Percentiles rank a stretch among this genome's conserved stretches.
Evolutionary conservation across 2,888 invertebrate species (phyloP).

Genomic region (Drosophila lacicola): DNA sequence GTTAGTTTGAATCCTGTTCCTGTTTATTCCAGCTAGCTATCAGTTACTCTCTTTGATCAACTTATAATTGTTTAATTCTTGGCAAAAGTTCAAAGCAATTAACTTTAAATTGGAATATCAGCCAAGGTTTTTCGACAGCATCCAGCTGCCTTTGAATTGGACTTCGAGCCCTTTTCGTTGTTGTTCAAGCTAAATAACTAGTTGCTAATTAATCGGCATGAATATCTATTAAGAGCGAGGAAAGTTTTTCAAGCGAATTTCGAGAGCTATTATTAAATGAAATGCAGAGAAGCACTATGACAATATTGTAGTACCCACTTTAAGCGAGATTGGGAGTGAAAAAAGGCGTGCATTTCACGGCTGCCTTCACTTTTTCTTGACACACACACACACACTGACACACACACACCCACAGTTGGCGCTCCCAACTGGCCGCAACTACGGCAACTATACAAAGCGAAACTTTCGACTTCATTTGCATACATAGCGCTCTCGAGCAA

Average conservation of each 20-base stretch:
- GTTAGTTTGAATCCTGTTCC: too few species aligned
- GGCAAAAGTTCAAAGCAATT: too few species aligned
- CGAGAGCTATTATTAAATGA: conserved; percentile 22
- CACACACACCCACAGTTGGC: not conserved
- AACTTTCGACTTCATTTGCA: conserved; percentile 83
- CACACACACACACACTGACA: not conserved
- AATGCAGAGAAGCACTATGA: conserved; percentile 33
- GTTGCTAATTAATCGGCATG: conserved; percentile 17
- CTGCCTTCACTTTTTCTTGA: not conserved
- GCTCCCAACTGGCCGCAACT: conserved; percentile 55
- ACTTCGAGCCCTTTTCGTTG: too few species aligned
- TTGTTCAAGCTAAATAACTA: too few species aligned
- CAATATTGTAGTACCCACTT: conserved; percentile 29
- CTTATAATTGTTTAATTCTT: too few species aligned
- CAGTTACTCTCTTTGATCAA: too few species aligned
- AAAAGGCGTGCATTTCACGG: not conserved
- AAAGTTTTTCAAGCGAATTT: conserved; percentile 10
- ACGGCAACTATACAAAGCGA: conserved; percentile 74
- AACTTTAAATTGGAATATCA: too few species aligned
- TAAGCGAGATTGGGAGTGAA: not conserved
- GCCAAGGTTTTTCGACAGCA: too few species aligned
- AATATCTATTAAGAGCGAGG: conserved; percentile 16
- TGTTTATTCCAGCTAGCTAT: too few species aligned
- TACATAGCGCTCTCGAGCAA: conserved; percentile 83
- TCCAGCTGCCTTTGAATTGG: too few species aligned